Percentiles rank a stretch among this genome's conserved stretches.
phyloP scores from a whole-genome alignment of 2,797 vertebrate species.

The Micropoecilia bifurca region DNA sequence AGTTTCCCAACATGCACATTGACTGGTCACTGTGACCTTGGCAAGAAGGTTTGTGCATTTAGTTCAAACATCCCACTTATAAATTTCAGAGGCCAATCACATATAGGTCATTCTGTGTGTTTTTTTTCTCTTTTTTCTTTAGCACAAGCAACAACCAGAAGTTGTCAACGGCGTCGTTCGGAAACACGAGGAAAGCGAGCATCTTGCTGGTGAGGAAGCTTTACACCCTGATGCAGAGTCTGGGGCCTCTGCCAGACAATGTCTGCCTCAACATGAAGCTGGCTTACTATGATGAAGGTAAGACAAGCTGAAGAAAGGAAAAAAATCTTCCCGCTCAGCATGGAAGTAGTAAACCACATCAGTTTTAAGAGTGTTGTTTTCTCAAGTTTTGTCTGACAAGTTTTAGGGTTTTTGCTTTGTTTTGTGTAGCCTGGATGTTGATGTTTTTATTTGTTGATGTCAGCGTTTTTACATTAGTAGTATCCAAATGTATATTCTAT shows the following conservation, averaged over 20 bases:
- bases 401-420: not conserved
- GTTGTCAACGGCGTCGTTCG: constrained; percentile 65
- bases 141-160: constrained; percentile 56
- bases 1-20: not conserved
- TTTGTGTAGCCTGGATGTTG: not conserved
- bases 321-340: not conserved
- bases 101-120: constrained; percentile 3
- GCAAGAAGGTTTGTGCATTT: not conserved
- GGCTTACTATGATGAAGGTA: constrained; percentile 93
- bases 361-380: not conserved
- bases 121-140: not conserved
- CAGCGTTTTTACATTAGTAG: not conserved
- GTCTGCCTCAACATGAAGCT: constrained; percentile 95
- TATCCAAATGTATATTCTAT: not conserved
- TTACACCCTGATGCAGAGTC: constrained; percentile 93
- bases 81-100: not conserved
- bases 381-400: not conserved
- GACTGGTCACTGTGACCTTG: not conserved
- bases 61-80: not conserved
- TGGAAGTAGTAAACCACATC: not conserved
- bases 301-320: constrained; percentile 3
- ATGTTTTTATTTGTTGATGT: not conserved
- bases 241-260: constrained; percentile 88
- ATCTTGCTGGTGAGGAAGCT: constrained; percentile 94
- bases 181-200: constrained; percentile 90